phyloP scores from a whole-genome alignment of 2,113 vertebrate genomes.

The Emydocephalus ijimae region DNA sequence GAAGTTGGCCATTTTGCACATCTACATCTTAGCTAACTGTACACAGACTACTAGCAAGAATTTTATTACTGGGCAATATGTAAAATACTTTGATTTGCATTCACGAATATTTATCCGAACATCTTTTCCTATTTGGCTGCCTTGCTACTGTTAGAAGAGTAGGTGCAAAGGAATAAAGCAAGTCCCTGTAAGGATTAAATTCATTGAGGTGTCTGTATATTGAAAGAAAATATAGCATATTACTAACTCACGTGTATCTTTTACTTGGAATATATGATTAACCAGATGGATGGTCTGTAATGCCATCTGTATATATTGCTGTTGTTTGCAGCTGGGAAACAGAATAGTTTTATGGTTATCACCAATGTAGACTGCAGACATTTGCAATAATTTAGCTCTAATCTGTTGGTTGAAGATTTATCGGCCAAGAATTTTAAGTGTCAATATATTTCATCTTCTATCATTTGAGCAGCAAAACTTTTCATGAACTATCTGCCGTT shows the following conservation, averaged over 20 bases:
- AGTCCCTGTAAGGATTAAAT: background rate
- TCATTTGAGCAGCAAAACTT: too few relatives aligned
- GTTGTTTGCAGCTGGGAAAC: background rate
- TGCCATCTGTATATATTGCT: background rate
- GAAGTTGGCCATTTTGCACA: background rate
- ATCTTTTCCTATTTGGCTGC: background rate
- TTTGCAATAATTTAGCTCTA: background rate
- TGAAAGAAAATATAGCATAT: background rate
- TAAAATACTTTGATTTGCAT: background rate
- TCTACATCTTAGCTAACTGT: background rate
- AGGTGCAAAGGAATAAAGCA: background rate
- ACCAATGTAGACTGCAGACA: background rate
- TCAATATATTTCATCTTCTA: background rate
- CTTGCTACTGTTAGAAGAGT: background rate
- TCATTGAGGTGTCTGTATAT: background rate
- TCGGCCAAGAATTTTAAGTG: background rate
- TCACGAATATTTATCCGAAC: background rate
- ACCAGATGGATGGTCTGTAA: background rate
- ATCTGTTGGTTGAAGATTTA: background rate
- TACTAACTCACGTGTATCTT: background rate
- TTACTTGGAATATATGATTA: background rate
- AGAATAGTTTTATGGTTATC: background rate
- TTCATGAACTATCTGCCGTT: background rate
- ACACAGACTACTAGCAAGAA: background rate
- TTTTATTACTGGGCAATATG: background rate